Evolutionary conservation across 2,113 vertebrate genomes (phyloP), one percentile per base, ranked within the genome.

Genomic region (pig (Sus scrofa)): DNA sequence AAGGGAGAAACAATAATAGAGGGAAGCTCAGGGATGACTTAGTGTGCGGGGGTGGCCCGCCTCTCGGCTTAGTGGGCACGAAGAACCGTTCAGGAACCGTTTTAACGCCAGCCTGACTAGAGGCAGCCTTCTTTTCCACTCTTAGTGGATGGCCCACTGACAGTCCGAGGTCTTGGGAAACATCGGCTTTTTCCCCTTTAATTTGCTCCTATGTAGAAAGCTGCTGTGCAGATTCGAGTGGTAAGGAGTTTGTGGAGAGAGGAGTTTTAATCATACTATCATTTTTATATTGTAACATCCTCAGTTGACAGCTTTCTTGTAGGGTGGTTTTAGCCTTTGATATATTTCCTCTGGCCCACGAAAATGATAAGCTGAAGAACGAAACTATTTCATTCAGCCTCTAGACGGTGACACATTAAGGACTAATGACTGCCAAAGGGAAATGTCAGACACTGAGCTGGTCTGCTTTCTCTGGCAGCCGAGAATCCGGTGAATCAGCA

Each of bases 391-490:
- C 86, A 10, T 94, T 94, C 95, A 89, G 34, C 37, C 32, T 62
- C 52, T 77, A 95, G 90, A 94, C 93, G 78, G 74, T 0, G 95
- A 97, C 68, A 94, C 93, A 85, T 92, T 97, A 97, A 96, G 88
- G 89, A 95, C 85, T 92, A 93, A 95, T 77, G 93, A 89, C 93
- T 97, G 96, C 1, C 78, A 94, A 81, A 96, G 83, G 74, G 93
- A 97, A 97, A 98, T 98, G 97, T 98, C 98, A 98, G 7, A 93
- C 96, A 79, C 86, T 96, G 91, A 97, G 91, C 74, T 1, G 0
- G 1, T 9, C 91, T 97, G 54, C 95, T 97, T 94, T 96, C 73
- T 88, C 32, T 6, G 50, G 83, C 77, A 96, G n/a, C 60, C 16
- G 73, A 93, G 44, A 91, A 96, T 96, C 92, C 19, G 71, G 93